phyloP scores from a whole-genome alignment of 92 coral and sea anemone genomes.

The Virgularia gustaviana region DNA sequence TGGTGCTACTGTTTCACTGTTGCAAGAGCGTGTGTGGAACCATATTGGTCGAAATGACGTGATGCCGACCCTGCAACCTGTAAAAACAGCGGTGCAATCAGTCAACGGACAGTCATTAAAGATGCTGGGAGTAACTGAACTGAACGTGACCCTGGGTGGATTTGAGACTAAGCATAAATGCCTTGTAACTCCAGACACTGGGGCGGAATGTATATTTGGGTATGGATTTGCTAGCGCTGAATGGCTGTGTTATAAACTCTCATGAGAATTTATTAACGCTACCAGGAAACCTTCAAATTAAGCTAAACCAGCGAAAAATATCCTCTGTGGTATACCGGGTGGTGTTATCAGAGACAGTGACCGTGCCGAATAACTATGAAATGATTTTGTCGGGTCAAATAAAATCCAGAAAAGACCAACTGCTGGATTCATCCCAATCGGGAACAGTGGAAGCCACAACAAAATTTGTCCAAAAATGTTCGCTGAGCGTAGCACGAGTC shows the following conservation, averaged over 20 bases:
- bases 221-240: not conserved
- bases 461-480: not conserved
- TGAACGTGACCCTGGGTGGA: not conserved
- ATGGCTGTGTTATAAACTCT: not conserved
- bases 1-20: not conserved
- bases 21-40: not conserved
- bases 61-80: not conserved
- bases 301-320: not conserved
- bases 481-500: not conserved
- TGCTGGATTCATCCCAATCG: not conserved
- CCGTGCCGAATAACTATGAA: conserved; percentile 7
- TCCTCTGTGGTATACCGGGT: not conserved
- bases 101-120: not conserved
- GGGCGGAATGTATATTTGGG: not conserved
- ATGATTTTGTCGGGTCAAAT: not conserved
- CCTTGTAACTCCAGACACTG: not conserved
- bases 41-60: not conserved
- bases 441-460: not conserved
- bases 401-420: not conserved
- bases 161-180: not conserved
- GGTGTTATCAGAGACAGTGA: too few species aligned
- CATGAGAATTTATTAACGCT: not conserved
- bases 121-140: not conserved
- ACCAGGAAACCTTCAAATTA: not conserved
- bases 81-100: not conserved